Conservation (phyloP, 1,140 invertebrate genomes). For the Akabosia matsudoensis region DNA sequence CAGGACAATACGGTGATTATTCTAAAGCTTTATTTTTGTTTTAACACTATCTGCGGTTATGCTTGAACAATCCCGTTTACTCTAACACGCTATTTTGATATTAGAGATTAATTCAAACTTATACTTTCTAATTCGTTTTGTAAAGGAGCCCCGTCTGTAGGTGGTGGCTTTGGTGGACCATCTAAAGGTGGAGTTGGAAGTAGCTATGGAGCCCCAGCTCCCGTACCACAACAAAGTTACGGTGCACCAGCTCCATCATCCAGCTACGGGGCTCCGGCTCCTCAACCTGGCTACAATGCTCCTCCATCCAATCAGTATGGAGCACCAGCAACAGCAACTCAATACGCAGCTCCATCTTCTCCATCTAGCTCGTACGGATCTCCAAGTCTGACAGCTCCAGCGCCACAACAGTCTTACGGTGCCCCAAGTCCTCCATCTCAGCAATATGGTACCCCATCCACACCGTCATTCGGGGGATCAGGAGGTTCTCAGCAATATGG, state of each 20-base stretch:
- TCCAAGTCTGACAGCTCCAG: neutral
- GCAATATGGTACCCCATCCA: neutral
- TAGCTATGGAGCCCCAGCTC: neutral
- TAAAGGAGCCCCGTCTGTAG: neutral
- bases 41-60: too few species aligned
- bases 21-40: too few species aligned
- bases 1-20: conserved; percentile 14
- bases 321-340: neutral
- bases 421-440: neutral
- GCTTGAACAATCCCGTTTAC: too few species aligned
- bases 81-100: too few species aligned
- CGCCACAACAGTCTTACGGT: neutral
- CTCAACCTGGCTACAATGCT: neutral
- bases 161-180: neutral
- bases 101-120: too few species aligned
- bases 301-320: too few species aligned
- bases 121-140: too few species aligned
- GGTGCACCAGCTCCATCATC: neutral
- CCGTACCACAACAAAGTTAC: neutral
- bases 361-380: neutral
- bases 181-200: neutral
- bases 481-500: neutral
- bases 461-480: neutral
- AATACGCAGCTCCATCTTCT: neutral
- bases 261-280: neutral